These are phyloP conservation scores for Platysternon megacephalum DNA, from an alignment of 2,113 vertebrate genomes.

Conservation along the genomic window DNA sequence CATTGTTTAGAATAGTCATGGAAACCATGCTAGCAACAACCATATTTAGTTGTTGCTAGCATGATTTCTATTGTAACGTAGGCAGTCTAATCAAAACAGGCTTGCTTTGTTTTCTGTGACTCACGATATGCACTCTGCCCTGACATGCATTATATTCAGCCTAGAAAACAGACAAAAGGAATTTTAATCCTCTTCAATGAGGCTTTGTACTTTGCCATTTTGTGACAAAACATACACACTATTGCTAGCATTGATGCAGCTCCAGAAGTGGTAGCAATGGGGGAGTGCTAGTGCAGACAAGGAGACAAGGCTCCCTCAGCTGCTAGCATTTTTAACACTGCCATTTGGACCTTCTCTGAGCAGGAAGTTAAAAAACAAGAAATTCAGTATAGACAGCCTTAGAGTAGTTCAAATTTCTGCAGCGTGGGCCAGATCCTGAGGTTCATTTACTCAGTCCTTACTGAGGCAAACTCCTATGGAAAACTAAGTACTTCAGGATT, in stretches of 20 bases:
- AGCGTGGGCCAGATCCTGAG: not conserved
- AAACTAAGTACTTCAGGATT: not conserved
- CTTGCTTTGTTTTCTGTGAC: not conserved
- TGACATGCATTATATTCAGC: not conserved
- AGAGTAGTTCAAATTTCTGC: not conserved
- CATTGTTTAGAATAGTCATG: not conserved
- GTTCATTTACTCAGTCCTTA: not conserved
- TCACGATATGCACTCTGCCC: not conserved
- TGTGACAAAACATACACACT: not conserved
- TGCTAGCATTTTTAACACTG: not conserved
- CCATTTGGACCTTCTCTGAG: not conserved
- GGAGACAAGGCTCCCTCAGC: too few species aligned
- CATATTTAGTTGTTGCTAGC: not conserved
- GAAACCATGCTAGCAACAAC: not conserved
- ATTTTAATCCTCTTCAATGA: not conserved
- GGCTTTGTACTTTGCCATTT: not conserved
- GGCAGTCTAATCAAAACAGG: not conserved
- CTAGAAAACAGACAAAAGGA: not conserved
- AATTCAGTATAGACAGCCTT: not conserved
- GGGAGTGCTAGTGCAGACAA: not conserved
- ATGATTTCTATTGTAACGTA: not conserved
- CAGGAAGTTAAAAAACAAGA: not conserved
- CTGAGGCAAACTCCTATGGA: not conserved
- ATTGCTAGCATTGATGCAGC: not conserved
- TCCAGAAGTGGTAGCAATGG: not conserved